Base-by-base conservation (phyloP, 2,888 invertebrate species). In the Tigriopus californicus region DNA sequence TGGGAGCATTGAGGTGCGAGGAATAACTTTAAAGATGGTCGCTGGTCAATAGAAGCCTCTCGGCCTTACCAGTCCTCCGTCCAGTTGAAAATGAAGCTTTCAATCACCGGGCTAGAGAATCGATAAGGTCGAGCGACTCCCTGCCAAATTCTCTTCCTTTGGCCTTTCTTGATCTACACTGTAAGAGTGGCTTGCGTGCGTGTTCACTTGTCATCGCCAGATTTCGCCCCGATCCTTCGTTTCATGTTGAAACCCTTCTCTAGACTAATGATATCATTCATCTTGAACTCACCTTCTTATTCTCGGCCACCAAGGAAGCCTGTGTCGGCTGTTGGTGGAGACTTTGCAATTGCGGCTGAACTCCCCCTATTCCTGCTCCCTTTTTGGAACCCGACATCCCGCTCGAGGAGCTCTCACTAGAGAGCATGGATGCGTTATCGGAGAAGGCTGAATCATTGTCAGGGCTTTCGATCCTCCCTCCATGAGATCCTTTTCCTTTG, bases 401-500 rank as follows among this genome's bases (percentile, higher is more conserved):
- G 33, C 33, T 33, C 33, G 33, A 33, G 54, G 91, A 91, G 24
- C 91, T 88, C 51, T 91, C 91, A 46, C 91, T 92, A 72, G 86
- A 86, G 25, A 88, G 88, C 63, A 88, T 74, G 80, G 90, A 82
- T 61, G 92, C 90, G 63, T 90, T 92, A 73, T 97, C 95, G 67
- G 94, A 94, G 72, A 94, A 97, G 18, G 95, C 97, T 12, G 94
- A 94, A 74, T 97, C 97, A 73, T 92, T 94, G 73, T 95, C 95
- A 0, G 94, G 94, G 58, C 90, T 90, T 68, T 94, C 91, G 12
- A 89, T 46, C 18, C 46, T 20, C 20, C 46, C 46, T 46, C 46
- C 46, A 8, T 46, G 20, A 10, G 46, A 46, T 47, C n/a, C 11
- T 22, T 47, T 13, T 1, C n/a, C 24, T 5, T n/a, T 47, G 11